Conservation (phyloP, 2,888 invertebrate genomes). For the Eurytoma adleriae region DNA sequence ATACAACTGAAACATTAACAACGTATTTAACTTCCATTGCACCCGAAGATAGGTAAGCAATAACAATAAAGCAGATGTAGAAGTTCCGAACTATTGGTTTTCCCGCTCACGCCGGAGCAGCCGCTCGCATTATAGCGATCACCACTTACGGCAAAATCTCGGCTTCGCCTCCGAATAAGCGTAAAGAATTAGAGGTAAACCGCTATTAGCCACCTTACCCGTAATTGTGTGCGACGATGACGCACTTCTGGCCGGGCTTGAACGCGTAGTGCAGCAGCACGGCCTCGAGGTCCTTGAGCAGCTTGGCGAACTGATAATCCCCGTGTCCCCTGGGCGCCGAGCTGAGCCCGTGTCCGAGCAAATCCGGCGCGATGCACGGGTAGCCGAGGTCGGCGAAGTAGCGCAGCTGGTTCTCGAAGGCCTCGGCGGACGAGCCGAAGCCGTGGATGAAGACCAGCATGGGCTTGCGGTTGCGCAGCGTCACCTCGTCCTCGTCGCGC, state of each 20-base stretch:
- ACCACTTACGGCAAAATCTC: neutral
- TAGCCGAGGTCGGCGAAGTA: slow-evolving; percentile 80
- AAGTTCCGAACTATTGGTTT: too few relatives aligned
- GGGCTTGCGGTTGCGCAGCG: slow-evolving; percentile 75
- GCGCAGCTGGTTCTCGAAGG: slow-evolving; percentile 80
- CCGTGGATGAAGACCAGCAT: slow-evolving; percentile 82
- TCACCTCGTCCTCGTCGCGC: slow-evolving; percentile 59
- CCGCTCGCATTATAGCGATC: too few relatives aligned
- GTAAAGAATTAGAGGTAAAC: neutral
- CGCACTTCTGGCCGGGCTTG: slow-evolving; percentile 77
- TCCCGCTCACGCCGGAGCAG: too few relatives aligned
- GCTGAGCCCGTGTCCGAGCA: slow-evolving; percentile 83
- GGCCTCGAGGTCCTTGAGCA: slow-evolving; percentile 79
- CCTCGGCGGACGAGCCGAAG: slow-evolving; percentile 81
- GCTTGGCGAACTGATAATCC: slow-evolving; percentile 80
- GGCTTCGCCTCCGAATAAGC: neutral
- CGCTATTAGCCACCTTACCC: slow-evolving; percentile 77
- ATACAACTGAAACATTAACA: too few relatives aligned
- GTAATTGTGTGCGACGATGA: slow-evolving; percentile 83
- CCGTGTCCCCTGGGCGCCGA: slow-evolving; percentile 78
- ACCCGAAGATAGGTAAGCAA: too few relatives aligned
- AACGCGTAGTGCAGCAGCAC: slow-evolving; percentile 81
- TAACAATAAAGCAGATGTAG: too few relatives aligned
- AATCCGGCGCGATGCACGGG: slow-evolving; percentile 82
- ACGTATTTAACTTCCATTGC: too few relatives aligned